Percentiles rank a stretch among this genome's conserved stretches.
These are phyloP conservation scores for Tridacna crocea DNA, from an alignment of 2,888 invertebrate species.

Conservation along the genomic window DNA sequence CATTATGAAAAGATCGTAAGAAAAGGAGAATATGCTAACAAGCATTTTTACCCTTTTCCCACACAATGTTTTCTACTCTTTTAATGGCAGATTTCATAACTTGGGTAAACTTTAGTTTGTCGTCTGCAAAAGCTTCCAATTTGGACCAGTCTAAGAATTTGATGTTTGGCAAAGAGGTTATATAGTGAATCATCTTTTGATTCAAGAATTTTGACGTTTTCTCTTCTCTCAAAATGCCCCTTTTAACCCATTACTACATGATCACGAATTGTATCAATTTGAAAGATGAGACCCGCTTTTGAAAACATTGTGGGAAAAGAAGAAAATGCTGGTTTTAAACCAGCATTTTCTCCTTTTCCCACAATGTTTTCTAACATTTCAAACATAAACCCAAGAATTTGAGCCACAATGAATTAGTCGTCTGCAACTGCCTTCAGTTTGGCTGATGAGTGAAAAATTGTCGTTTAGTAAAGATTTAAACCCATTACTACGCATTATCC, in stretches of 20 bases:
- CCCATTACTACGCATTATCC: too few relatives aligned
- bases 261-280: not conserved
- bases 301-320: not conserved
- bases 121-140: not conserved
- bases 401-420: not conserved
- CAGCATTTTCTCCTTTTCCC: conserved; percentile 2
- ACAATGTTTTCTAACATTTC: not conserved
- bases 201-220: not conserved
- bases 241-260: not conserved
- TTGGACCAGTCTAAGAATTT: not conserved
- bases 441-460: too few relatives aligned
- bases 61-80: not conserved
- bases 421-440: not conserved
- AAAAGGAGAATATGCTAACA: not conserved
- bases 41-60: not conserved
- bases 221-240: not conserved
- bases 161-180: not conserved
- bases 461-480: too few relatives aligned
- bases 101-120: not conserved
- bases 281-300: too few relatives aligned
- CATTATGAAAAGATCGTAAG: not conserved
- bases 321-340: not conserved
- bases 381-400: not conserved
- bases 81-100: not conserved
- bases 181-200: not conserved